phyloP scores from a whole-genome alignment of 2,113 vertebrate species.

The Emydura subglobosa region DNA sequence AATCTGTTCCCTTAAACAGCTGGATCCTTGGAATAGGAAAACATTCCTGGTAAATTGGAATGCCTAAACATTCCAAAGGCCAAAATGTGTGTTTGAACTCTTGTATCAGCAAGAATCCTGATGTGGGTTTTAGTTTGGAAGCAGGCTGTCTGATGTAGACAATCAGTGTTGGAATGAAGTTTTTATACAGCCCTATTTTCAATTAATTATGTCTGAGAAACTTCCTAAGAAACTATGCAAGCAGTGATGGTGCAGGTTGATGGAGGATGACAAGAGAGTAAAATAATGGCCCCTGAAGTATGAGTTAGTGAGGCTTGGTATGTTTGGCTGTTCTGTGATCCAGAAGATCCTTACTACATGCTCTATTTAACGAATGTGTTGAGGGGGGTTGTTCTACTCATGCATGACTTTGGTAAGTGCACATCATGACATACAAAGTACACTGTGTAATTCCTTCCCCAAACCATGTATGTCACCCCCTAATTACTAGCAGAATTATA shows the following conservation, averaged over 20 bases:
- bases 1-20: fast-evolving
- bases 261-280: background rate
- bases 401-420: background rate
- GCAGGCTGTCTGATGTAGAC: background rate
- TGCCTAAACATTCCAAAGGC: fast-evolving
- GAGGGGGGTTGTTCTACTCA: background rate
- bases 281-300: background rate
- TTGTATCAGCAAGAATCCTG: background rate
- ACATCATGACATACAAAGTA: background rate
- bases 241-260: background rate
- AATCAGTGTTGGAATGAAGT: background rate
- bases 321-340: background rate
- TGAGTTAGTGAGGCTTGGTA: background rate
- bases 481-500: background rate
- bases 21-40: fast-evolving
- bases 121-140: background rate
- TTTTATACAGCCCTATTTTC: background rate
- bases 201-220: background rate
- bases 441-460: background rate
- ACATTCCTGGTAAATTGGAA: background rate
- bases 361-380: background rate
- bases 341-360: no score
- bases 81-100: background rate
- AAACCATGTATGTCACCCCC: background rate
- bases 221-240: background rate